Percentiles rank a stretch among this genome's conserved stretches.
These are phyloP conservation scores for Andrena camellia DNA, from an alignment of 2,888 invertebrate genomes.

Conservation along the genomic window DNA sequence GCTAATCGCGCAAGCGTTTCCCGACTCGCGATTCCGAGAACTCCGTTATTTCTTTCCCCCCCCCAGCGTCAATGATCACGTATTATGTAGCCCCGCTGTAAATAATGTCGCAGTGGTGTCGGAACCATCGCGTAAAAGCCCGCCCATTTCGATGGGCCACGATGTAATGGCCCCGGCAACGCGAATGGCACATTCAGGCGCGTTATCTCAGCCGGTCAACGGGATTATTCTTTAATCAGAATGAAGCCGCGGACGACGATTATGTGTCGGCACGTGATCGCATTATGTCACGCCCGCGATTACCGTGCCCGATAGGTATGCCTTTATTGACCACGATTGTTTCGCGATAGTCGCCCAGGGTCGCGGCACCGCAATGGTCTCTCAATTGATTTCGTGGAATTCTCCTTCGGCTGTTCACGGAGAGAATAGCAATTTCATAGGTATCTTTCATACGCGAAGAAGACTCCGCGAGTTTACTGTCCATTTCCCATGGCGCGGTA, in stretches of 20 bases:
- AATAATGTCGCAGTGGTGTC: constrained; percentile 43
- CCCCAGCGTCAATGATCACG: constrained; percentile 43
- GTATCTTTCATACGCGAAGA: not conserved
- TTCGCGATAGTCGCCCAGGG: not conserved
- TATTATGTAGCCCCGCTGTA: constrained; percentile 36
- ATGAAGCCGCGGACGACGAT: not conserved
- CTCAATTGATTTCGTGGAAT: not conserved
- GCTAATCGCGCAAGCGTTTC: constrained; percentile 39
- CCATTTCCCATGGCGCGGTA: not conserved
- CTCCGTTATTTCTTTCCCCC: constrained; percentile 17
- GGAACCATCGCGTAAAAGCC: not conserved
- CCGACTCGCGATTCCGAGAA: constrained; percentile 54
- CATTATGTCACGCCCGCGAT: not conserved
- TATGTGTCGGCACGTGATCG: not conserved
- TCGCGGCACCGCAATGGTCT: not conserved
- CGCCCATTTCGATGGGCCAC: not conserved
- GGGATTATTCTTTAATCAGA: not conserved
- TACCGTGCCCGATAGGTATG: constrained; percentile 6
- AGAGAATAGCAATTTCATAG: not conserved
- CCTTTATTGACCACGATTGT: constrained; percentile 17
- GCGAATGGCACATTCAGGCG: not conserved
- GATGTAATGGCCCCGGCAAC: not conserved
- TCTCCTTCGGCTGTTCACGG: not conserved
- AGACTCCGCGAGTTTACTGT: too few relatives aligned
- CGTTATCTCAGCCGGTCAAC: not conserved